These are phyloP conservation scores for Pocillopora meandrina DNA, from an alignment of 92 coral and sea anemone genomes.

Conservation along the genomic window DNA sequence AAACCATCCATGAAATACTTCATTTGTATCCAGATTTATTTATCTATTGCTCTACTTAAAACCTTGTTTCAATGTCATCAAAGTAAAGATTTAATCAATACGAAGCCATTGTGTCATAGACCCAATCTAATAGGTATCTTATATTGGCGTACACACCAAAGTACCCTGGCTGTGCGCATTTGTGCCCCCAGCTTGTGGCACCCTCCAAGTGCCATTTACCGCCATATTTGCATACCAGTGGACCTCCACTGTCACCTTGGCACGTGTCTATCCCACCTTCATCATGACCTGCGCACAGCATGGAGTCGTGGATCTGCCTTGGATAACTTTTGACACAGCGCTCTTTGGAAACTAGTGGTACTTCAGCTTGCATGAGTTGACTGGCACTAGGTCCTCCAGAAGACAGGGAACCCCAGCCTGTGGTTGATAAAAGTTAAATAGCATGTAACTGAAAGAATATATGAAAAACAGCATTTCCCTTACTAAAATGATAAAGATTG, in stretches of 20 bases:
- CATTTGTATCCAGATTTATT: not conserved
- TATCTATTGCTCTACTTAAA: not conserved
- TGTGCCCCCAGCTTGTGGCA: slow-evolving; percentile 61
- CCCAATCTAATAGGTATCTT: slow-evolving; percentile 36
- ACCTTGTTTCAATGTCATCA: not conserved
- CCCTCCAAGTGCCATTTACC: slow-evolving; percentile 68
- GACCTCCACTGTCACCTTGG: slow-evolving; percentile 76
- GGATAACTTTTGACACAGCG: slow-evolving; percentile 36
- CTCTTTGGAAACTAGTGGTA: slow-evolving; percentile 46
- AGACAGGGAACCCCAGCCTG: slow-evolving; percentile 65
- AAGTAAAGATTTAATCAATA: not conserved
- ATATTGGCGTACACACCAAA: slow-evolving; percentile 68
- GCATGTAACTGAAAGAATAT: not conserved
- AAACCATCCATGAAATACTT: too few relatives aligned
- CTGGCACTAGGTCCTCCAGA: slow-evolving; percentile 42
- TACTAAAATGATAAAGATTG: too few relatives aligned
- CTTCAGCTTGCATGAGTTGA: slow-evolving; percentile 56
- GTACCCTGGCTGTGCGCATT: slow-evolving; percentile 57
- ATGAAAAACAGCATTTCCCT: too few relatives aligned
- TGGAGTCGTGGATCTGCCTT: slow-evolving; percentile 40
- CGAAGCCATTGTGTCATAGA: slow-evolving; percentile 10
- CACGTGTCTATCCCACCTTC: slow-evolving; percentile 65
- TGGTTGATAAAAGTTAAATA: not conserved
- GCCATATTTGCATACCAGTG: slow-evolving; percentile 58
- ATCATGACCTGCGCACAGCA: slow-evolving; percentile 47